Evolutionary conservation across 2,888 invertebrate species (phyloP).

Genomic region (Amblyjoppa proteus): DNA sequence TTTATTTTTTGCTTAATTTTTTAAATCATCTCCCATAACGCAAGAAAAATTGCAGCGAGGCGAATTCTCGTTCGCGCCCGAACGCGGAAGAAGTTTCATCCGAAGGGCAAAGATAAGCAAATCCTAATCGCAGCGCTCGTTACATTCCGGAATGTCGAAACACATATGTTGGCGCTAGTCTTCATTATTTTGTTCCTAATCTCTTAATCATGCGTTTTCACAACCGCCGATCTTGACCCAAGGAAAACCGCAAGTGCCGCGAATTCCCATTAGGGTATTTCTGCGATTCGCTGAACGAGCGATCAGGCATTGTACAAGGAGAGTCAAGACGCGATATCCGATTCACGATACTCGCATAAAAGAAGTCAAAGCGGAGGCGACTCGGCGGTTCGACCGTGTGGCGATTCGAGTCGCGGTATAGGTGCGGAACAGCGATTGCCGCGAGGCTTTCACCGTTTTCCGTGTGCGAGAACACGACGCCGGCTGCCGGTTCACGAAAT

Average conservation of each 20-base stretch:
- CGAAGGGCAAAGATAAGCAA: too few relatives aligned
- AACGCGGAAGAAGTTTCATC: too few relatives aligned
- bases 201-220: not conserved
- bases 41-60: not conserved
- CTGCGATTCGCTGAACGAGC: slow-evolving; percentile 19
- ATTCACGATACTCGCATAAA: slow-evolving; percentile 25
- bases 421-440: not conserved
- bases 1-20: not conserved
- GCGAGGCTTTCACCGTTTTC: slow-evolving; percentile 30
- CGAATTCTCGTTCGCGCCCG: not conserved
- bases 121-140: too few relatives aligned
- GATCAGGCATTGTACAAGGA: not conserved
- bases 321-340: slow-evolving; percentile 22
- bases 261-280: slow-evolving; percentile 5
- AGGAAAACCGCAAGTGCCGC: slow-evolving; percentile 4
- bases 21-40: not conserved
- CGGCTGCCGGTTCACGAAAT: slow-evolving; percentile 62
- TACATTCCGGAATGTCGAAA: too few relatives aligned
- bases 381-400: not conserved
- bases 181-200: not conserved
- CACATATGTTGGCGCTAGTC: too few relatives aligned
- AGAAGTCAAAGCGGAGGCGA: slow-evolving; percentile 17
- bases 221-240: not conserved
- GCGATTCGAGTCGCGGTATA: not conserved
- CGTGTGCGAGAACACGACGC: slow-evolving; percentile 10